Percentiles rank a stretch among this genome's conserved stretches.
phyloP scores from a whole-genome alignment of 2,888 invertebrate species.

The Lasioglossum zephyrum region DNA sequence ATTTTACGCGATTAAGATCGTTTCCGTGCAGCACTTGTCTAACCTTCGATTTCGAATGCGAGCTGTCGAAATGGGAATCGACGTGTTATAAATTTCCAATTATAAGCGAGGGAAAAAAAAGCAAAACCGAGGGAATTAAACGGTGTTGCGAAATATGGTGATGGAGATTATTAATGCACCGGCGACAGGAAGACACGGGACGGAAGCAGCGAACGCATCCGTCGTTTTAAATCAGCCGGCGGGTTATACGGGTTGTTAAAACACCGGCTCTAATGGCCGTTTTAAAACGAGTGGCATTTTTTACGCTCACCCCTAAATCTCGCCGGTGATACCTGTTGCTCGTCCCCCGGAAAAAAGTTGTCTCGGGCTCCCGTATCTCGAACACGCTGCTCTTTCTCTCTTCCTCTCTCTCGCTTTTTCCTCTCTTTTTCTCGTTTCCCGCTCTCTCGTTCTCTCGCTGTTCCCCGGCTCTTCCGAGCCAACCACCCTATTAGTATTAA shows the following conservation, averaged over 20 bases:
- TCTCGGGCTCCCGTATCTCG: slow-evolving; percentile 31
- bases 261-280: slow-evolving; percentile 49
- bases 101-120: not conserved
- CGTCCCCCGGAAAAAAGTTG: slow-evolving; percentile 56
- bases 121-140: not conserved
- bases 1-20: not conserved
- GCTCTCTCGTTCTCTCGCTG: not conserved
- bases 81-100: not conserved
- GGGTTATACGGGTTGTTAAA: slow-evolving; percentile 48
- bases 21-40: not conserved
- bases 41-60: not conserved
- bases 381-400: slow-evolving; percentile 6
- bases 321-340: slow-evolving; percentile 70
- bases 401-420: not conserved
- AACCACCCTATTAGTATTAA: slow-evolving; percentile 16
- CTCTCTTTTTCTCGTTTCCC: not conserved
- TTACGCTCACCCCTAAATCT: slow-evolving; percentile 61
- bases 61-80: not conserved
- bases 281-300: slow-evolving; percentile 64
- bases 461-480: not conserved
- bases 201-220: slow-evolving; percentile 14
- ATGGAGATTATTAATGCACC: slow-evolving; percentile 21
- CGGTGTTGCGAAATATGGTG: not conserved
- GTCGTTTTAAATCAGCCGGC: slow-evolving; percentile 46
- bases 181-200: not conserved